A percentile compares a stretch with the other conserved stretches of the same genome.
phyloP scores from a whole-genome alignment of 2,797 vertebrate species.

The Linurgus olivaceus region DNA sequence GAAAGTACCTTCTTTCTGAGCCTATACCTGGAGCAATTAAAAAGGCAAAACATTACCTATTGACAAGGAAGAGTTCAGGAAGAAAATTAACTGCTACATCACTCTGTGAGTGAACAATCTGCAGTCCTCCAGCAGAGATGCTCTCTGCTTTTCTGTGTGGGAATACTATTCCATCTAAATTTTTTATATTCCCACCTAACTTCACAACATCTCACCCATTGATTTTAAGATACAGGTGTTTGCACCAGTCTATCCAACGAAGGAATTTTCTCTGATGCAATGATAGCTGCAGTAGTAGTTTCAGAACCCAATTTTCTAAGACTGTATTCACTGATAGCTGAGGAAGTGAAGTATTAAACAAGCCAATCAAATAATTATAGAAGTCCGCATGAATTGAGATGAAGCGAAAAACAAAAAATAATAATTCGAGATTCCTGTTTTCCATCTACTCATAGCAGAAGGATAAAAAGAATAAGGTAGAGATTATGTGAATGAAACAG shows the following conservation, averaged over 20 bases:
- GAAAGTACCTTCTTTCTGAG: background rate
- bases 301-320: background rate
- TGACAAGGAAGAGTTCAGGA: background rate
- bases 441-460: constrained; percentile 69
- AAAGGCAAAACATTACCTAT: background rate
- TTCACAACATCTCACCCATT: background rate
- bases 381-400: background rate
- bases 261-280: background rate
- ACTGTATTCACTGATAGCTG: background rate
- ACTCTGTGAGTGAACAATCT: background rate
- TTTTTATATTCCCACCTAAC: background rate
- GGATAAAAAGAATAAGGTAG: constrained; percentile 53
- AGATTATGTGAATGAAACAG: constrained; percentile 60
- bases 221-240: background rate
- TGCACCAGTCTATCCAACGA: background rate
- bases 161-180: background rate
- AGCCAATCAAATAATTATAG: background rate
- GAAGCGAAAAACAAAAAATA: constrained; percentile 9
- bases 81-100: background rate
- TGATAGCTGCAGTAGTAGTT: background rate
- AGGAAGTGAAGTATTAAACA: background rate
- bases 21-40: background rate
- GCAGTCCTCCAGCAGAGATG: background rate
- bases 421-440: constrained; percentile 57
- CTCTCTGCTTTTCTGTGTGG: background rate